Conservation (phyloP, 2,888 invertebrate genomes). For the Erebia aethiops region DNA sequence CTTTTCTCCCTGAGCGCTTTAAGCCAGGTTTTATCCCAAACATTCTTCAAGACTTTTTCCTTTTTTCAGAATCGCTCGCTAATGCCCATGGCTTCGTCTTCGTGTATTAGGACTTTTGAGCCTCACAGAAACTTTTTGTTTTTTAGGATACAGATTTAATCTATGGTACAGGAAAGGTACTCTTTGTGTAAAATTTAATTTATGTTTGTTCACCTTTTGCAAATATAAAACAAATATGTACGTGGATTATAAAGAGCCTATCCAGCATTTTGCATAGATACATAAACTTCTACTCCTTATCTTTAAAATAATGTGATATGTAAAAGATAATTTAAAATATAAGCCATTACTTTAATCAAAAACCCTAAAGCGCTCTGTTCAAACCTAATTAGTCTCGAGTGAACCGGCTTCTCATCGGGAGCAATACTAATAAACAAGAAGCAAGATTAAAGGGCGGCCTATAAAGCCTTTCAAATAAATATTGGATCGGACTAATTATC, state of each 20-base stretch:
- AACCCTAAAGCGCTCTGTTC: slow-evolving; percentile 54
- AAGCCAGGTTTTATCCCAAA: background rate
- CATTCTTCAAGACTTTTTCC: background rate
- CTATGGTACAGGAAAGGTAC: too few species aligned
- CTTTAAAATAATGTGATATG: slow-evolving; percentile 1
- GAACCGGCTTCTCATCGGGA: slow-evolving; percentile 59
- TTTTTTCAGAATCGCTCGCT: too few species aligned
- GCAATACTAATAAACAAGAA: slow-evolving; percentile 70
- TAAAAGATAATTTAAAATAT: slow-evolving; percentile 28
- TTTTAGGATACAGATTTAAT: too few species aligned
- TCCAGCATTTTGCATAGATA: background rate
- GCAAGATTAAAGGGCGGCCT: slow-evolving; percentile 68
- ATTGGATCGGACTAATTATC: slow-evolving; percentile 77
- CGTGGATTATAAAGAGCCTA: background rate
- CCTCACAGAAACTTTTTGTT: too few species aligned
- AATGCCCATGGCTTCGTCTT: too few species aligned
- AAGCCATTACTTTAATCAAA: slow-evolving; percentile 42
- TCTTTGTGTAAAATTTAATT: background rate
- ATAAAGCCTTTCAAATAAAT: slow-evolving; percentile 71
- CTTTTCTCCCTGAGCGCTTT: background rate
- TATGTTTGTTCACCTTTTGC: background rate
- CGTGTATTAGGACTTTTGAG: too few species aligned
- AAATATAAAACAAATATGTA: background rate
- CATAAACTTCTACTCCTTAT: background rate
- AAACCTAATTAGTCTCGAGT: slow-evolving; percentile 60